Evolutionary conservation across 1,140 invertebrate genomes (phyloP), one percentile per base, ranked within the genome.

Genomic region (Polypedilum pembai): DNA sequence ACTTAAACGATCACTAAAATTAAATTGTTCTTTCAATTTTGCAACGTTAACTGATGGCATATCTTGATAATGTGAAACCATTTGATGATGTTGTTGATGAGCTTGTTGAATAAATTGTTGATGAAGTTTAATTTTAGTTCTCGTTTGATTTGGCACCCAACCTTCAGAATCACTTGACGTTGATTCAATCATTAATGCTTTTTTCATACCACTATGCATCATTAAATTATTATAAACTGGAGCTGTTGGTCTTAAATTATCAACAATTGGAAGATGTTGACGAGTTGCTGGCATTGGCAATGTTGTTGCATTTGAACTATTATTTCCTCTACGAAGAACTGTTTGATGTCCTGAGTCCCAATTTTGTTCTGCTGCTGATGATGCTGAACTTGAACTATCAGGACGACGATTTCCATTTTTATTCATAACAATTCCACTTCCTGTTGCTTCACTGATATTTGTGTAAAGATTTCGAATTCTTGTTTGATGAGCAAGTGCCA

Each of bases 331-430:
- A 73, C 91, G 82, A 40, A 93, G 78, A 1, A 92, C 90, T 0
- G 93, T 94, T 0, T 90, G 89, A 79, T 94, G 91, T 0, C 92
- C 93, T 74, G 90, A 93, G 77, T 95, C 93, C 93, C 93, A 95
- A 20, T 69, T 21, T 56, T 56, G 45, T 79, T 95, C 93, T 0
- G 90, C 91, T 0, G 89, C 86, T 1, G 90, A 92, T 79, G 91
- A 92, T 4, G 90, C 89, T 0, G 88, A 90, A 79, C 89, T 90
- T 5, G 89, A 90, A 74, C 88, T 88, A 77, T 88, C 89, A 1
- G 89, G 89, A 18, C 85, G 78, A 8, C 82, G 76, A 12, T 7
- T n/a, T 10, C 20, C 21, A 1, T 10, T 76, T 24, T 76, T 76
- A 73, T 72, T 76, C 40, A 76, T 75, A 20, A 74, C 76, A 3